Evolutionary conservation across 2,888 invertebrate genomes (phyloP), one percentile per base, ranked within the genome.

Genomic region (Notodonta dromedarius): DNA sequence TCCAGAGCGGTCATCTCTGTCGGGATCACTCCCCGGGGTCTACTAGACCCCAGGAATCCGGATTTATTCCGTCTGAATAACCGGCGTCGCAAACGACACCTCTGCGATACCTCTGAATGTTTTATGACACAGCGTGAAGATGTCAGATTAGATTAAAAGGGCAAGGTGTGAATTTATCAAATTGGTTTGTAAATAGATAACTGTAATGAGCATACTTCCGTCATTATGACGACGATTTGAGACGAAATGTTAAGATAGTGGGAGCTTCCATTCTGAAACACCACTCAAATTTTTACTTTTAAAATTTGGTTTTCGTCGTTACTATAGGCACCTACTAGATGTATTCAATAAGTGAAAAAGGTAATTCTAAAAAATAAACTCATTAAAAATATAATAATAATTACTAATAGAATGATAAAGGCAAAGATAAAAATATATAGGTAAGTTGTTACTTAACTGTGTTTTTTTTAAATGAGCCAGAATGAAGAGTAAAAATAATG

Each of bases 31-130:
- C 94, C 93, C 94, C 67, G 64, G 92, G 91, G 94, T 76, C 84
- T 83, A 81, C 86, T 91, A 88, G 84, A 86, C 88, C 85, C 85
- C 83, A 83, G 83, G 79, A 83, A 82, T 82, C 84, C 83, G 89
- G 91, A 91, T 91, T 93, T 91, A 93, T 92, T 88, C 87, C 84
- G 81, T 86, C 87, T 87, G 88, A 88, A 88, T 86, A 86, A 78
- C 75, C 72, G 73, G 77, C 80, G 84, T 83, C 79, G 79, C 79
- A 83, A 87, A 89, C 85, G 88, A 86, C 87, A 87, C 89, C 89
- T 86, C 79, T 79, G 90, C 75, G 87, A 79, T 80, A 66, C 16
- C 55, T 50, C 67, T 83, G 80, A 83, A 85, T 87, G 87, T 86
- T 90, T 89, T 90, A 90, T 87, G 82, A 82, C 77, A 66, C 71